These are phyloP conservation scores for Gobius niger DNA, from an alignment of 2,113 vertebrate genomes.

Conservation along the genomic window DNA sequence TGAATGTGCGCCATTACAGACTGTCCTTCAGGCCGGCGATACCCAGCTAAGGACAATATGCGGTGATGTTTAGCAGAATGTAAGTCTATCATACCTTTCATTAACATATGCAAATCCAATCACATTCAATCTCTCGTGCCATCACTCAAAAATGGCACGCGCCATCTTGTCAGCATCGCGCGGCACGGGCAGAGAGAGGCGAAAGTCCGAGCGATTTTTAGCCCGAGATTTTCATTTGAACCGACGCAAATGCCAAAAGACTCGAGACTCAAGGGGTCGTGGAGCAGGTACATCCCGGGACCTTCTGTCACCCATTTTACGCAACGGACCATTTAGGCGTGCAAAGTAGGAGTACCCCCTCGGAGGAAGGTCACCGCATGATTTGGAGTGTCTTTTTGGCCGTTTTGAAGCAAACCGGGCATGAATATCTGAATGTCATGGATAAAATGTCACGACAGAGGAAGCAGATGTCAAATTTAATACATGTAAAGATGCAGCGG, in stretches of 20 bases:
- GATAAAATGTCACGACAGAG: constrained; percentile 11
- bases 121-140: constrained; percentile 43
- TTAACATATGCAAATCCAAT: constrained; percentile 64
- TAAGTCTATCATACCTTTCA: constrained; percentile 36
- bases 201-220: constrained; percentile 39
- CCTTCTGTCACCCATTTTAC: constrained; percentile 34
- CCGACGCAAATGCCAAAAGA: constrained; percentile 55
- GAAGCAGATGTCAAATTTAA: not conserved
- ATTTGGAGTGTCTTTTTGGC: constrained; percentile 14
- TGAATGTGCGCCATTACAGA: constrained; percentile 11
- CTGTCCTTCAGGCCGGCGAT: constrained; percentile 1
- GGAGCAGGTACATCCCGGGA: constrained; percentile 33
- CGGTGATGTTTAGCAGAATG: constrained; percentile 19
- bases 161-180: constrained; percentile 9
- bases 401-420: constrained; percentile 28
- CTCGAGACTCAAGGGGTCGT: not conserved
- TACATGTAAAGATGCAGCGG: too few relatives aligned
- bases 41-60: constrained; percentile 24
- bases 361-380: constrained; percentile 19
- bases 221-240: constrained; percentile 39
- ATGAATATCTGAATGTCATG: constrained; percentile 31
- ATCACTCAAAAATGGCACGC: constrained; percentile 41
- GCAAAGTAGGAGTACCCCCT: not conserved
- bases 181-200: constrained; percentile 19
- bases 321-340: constrained; percentile 36